Base-by-base conservation (phyloP, 2,797 vertebrate species). In the Esox masquinongy region DNA sequence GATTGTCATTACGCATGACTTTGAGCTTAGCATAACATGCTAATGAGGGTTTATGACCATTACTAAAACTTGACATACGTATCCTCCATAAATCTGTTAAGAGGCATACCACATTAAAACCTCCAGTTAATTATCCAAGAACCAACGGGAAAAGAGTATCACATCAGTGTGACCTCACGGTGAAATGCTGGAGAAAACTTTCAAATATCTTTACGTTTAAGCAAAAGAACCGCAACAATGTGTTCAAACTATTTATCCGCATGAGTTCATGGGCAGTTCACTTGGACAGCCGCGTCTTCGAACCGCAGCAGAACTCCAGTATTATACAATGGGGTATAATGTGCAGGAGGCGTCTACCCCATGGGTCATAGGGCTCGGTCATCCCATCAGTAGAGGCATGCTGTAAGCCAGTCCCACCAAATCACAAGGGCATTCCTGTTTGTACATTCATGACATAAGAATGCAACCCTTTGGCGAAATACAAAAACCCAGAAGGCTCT, bases 341-440 rank as follows among this genome's bases (percentile, higher is more conserved):
- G 72, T 77, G 63, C 66, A 59, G 64, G 26, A 76, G 16, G 34
- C 67, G 56, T 84, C 85, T 47, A 15, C 2, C 75, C 79, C 71
- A 69, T 77, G 73, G 43, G 82, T 90, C 88, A 88, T 84, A 86
- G 84, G 85, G 47, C 79, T 78, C 78, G 67, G 68, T 80, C 76
- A 24, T 72, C 79, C 74, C 4, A 29, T 75, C 78, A 74, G 78
- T 76, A 81, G 79, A 68, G 76, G 24, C 50, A 43, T 24, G 22
- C 22, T 24, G 43, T 26, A 22, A 4, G 26, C 61, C 61, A 26
- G 61, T 29, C 26, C 26, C 61, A 64, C 61, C 5, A 12, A 22
- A 64, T 24, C 26, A 29, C 15, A 43, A 24, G 43, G 68, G 39
- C 68, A 47, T 70, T 24, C 39, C 12, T 49, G 11, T 29, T 6